phyloP scores from a whole-genome alignment of 2,888 invertebrate species.

The Pristionchus japonicus region DNA sequence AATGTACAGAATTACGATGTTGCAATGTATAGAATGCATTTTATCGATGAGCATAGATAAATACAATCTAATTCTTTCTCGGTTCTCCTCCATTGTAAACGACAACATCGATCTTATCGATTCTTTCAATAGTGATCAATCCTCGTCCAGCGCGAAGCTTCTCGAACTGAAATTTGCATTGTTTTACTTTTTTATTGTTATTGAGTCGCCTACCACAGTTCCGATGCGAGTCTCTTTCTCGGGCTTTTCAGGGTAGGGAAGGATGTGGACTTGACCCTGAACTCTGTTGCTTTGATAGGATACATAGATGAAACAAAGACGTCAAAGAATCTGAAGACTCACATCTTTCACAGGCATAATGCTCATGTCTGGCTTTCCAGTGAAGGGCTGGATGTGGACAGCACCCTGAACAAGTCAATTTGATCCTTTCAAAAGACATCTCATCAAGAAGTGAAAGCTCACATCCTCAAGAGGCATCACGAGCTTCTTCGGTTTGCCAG shows the following conservation, averaged over 20 bases:
- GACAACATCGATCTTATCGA: background rate
- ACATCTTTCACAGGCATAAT: no score
- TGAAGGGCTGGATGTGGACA: background rate
- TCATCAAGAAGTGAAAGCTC: no score
- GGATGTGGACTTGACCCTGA: background rate
- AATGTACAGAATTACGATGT: no score
- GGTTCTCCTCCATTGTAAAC: no score
- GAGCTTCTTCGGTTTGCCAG: background rate
- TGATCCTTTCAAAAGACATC: no score
- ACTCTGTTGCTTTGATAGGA: background rate
- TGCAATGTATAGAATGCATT: no score
- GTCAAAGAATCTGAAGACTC: no score
- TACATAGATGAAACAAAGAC: background rate
- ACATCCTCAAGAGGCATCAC: no score
- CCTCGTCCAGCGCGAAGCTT: background rate
- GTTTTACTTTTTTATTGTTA: background rate
- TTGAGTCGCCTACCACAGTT: background rate
- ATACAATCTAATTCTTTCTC: no score
- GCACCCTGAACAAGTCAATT: no score
- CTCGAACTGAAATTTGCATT: background rate
- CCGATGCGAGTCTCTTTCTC: background rate
- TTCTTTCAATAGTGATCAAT: constrained; percentile 15
- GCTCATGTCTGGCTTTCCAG: background rate
- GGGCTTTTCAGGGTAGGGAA: background rate
- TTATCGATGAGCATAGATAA: no score